Evolutionary conservation across 1,140 invertebrate species (phyloP), one percentile per base, ranked within the genome.

Genomic region (Hyposmocoma kahamanoa): DNA sequence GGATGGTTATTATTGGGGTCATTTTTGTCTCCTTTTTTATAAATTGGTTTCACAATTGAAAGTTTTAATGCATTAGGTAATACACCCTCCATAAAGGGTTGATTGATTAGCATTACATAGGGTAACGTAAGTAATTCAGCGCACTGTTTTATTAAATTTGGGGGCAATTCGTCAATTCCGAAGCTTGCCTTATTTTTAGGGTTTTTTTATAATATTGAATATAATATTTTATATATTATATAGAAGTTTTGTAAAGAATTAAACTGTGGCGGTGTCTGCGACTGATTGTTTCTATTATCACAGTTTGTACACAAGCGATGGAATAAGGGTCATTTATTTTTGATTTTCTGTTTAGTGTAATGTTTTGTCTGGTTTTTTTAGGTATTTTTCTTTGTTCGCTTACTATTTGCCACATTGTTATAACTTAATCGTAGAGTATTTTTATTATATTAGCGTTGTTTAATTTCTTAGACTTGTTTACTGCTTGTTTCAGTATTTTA

Each of bases 131-230:
- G 41, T 4, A 22, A 11, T 8, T 20, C n/a, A 13, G 4, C 22
- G 24, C 41, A 42, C 8, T 20, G 13, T 21, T 41, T 41, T 41
- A 41, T 20, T 21, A 41, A 20, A 10, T 8, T 41, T 6, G 18
- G 21, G 21, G 39, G 39, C 18, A 41, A 21, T 41, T 41, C 39
- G 13, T 41, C 39, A 21, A 41, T 41, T 2, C 39, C 39, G n/a
- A 18, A 41, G 13, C 39, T 41, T 19, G 4, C n/a, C 13, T 41
- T 41, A 19, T 41, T 41, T 20, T 18, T 18, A 10, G 22, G 22
- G 4, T 41, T 18, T 41, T 20, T 1, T n/a, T n/a, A n/a, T n/a
- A n/a, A n/a, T n/a, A n/a, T n/a, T n/a, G n/a, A n/a, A n/a, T 41
- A 41, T 41, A 1, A 41, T 41, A 20, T 10, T 21, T 9, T 41